Base-by-base conservation (phyloP, 2,888 invertebrate genomes). In the Chloroclystis v-ata region DNA sequence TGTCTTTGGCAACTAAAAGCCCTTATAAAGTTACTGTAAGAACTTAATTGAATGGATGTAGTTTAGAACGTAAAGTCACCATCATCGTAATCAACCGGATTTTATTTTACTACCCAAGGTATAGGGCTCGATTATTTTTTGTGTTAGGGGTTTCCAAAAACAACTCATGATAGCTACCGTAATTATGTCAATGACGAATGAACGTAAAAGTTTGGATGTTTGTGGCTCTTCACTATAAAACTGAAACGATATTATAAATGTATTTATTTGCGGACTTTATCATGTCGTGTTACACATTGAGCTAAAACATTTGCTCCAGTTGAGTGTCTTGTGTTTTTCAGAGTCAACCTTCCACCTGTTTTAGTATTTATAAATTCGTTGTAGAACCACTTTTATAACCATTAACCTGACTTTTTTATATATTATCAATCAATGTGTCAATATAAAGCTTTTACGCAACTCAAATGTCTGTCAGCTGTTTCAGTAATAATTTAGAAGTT, bases 361-460 rank as follows among this genome's bases (percentile, higher is more conserved):
- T 30, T 4, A 30, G 12, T 24, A 40, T 30, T 30, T 40, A 41
- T 37, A 40, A 24, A 37, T 37, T 41, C 10, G 40, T 10, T 45
- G 40, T 10, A 12, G 24, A 24, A 24, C 24, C 24, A 24, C 20
- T 11, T 24, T 24, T 30, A 30, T n/a, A 3, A 38, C 1, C 32
- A 28, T 9, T 10, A 9, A 33, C 5, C 3, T 13, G n/a, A 24
- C 6, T 10, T 10, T 42, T 47, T 29, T 35, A 42, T 12, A 28
- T 8, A 12, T 33, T 38, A 49, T 49, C 47, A 49, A 56, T 52
- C 53, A 56, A 51, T 25, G 28, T 43, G 43, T 47, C 46, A 30
- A 47, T 29, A 42, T 24, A 43, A 28, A 30, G 37, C 32, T 37
- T 44, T 47, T 47, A 47, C 50, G 50, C 43, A 56, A 50, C 39